A percentile compares a stretch with the other conserved stretches of the same genome.
Conservation (phyloP, 1,140 invertebrate species). For the Prorops nasuta region DNA sequence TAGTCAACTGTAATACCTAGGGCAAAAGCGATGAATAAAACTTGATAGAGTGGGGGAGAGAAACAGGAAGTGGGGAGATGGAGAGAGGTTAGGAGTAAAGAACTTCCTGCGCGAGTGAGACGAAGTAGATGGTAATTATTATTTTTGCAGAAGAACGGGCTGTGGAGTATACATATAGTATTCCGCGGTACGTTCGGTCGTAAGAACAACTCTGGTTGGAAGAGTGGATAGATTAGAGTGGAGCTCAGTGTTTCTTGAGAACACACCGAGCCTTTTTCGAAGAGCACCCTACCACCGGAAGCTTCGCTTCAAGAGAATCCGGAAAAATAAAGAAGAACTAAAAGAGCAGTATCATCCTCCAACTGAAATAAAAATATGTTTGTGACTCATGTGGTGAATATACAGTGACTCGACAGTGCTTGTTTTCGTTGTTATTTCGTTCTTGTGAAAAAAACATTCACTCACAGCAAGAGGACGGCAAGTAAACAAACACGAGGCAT, state of each 20-base stretch:
- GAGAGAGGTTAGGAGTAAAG: too few species aligned
- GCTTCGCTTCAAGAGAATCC: background rate
- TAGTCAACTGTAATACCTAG: too few species aligned
- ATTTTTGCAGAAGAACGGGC: background rate
- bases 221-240: too few species aligned
- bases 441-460: constrained; percentile 6
- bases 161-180: background rate
- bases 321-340: constrained; percentile 22
- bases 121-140: background rate
- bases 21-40: too few species aligned
- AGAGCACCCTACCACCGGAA: constrained; percentile 19
- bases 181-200: background rate
- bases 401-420: constrained; percentile 10
- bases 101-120: too few species aligned
- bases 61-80: too few species aligned
- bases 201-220: constrained; percentile 15
- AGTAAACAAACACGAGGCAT: too few species aligned
- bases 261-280: constrained; percentile 16
- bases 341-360: constrained; percentile 12
- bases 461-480: constrained; percentile 8
- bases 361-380: constrained; percentile 22
- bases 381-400: constrained; percentile 26
- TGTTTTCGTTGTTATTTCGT: background rate
- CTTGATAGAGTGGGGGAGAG: too few species aligned
- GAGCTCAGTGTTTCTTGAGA: constrained; percentile 32